Conservation (phyloP, 2,888 invertebrate genomes). For the Galerucella pusilla region DNA sequence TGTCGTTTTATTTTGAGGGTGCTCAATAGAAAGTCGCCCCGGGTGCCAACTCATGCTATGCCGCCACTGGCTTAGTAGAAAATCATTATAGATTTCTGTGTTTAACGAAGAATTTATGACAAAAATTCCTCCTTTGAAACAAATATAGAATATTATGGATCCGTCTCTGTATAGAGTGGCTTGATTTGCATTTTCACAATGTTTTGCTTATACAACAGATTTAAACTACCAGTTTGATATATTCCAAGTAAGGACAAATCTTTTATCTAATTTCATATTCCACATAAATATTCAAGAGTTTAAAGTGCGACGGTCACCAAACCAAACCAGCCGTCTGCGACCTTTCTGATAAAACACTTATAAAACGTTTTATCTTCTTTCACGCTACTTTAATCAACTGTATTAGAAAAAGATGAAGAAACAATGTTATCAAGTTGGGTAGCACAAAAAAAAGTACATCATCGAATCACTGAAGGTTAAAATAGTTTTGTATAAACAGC, state of each 20-base stretch:
- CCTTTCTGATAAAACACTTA: conserved; percentile 36
- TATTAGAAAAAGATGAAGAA: conserved; percentile 10
- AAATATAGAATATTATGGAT: background rate
- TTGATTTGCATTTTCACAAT: background rate
- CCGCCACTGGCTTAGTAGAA: too few species aligned
- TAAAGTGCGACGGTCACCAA: conserved; percentile 42
- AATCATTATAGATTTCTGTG: too few species aligned
- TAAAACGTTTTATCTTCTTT: conserved; percentile 23
- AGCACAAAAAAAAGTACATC: conserved; percentile 3
- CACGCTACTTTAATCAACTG: conserved; percentile 11
- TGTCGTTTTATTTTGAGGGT: too few species aligned
- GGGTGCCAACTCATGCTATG: too few species aligned
- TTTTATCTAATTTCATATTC: conserved; percentile 51
- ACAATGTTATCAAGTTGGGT: background rate
- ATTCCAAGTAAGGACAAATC: conserved; percentile 23
- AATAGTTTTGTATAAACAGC: background rate
- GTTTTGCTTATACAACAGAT: background rate
- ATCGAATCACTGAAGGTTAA: background rate
- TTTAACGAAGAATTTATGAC: too few species aligned
- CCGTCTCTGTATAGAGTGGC: background rate
- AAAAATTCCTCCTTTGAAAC: background rate
- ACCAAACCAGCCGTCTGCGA: conserved; percentile 30
- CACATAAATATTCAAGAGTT: conserved; percentile 56
- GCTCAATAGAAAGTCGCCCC: too few species aligned
- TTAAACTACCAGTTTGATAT: conserved; percentile 5